Evolutionary conservation across 30 jellyfish, hydroid and myxozoan species (phyloP).

Genomic region (Chrysaora quinquecirrha): DNA sequence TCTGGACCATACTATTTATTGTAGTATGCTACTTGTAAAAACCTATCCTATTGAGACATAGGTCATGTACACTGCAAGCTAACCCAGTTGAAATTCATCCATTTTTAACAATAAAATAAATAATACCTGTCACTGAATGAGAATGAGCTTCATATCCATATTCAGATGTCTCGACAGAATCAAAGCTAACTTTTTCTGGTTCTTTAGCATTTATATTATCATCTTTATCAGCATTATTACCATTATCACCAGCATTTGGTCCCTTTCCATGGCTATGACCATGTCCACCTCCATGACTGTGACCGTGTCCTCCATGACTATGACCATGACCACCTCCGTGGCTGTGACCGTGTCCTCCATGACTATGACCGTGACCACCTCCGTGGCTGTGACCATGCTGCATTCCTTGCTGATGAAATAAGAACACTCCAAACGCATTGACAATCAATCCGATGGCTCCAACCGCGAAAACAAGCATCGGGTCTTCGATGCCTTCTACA

Average conservation of each 20-base stretch:
- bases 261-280: slow-evolving; percentile 77
- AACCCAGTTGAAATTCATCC: too few species aligned
- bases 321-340: slow-evolving; percentile 75
- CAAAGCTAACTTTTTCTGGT: background rate
- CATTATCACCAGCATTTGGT: slow-evolving; percentile 4
- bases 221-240: background rate
- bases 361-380: slow-evolving; percentile 83
- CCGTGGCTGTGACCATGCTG: slow-evolving; percentile 95
- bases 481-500: slow-evolving; percentile 90
- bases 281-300: slow-evolving; percentile 60
- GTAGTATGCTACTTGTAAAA: too few species aligned
- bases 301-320: slow-evolving; percentile 73
- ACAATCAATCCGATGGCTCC: slow-evolving; percentile 98
- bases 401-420: slow-evolving; percentile 97
- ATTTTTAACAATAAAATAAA: too few species aligned
- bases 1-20: too few species aligned
- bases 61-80: too few species aligned
- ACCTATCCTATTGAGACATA: too few species aligned
- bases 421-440: slow-evolving; percentile 90
- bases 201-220: slow-evolving; percentile 1
- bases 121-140: slow-evolving; percentile 70
- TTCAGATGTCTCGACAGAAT: slow-evolving; percentile 25
- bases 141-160: slow-evolving; percentile 57
- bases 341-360: slow-evolving; percentile 91
- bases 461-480: slow-evolving; percentile 81